Conservation (phyloP, 2,113 vertebrate genomes). For the Campylomormyrus tamandua region DNA sequence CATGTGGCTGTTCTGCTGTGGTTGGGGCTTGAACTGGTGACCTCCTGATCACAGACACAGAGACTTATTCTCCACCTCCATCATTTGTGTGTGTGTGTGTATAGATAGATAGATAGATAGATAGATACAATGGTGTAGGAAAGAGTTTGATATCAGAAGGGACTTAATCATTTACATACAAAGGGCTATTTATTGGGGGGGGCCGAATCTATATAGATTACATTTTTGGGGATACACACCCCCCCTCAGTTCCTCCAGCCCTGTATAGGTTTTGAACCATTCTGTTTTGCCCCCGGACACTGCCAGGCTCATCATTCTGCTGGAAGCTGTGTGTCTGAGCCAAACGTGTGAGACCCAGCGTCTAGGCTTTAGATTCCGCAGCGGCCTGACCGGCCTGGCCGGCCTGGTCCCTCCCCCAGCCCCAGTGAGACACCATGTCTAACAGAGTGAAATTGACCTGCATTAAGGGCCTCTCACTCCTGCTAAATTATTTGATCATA, state of each 20-base stretch:
- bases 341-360: constrained; percentile 19
- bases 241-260: neutral
- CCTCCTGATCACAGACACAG: neutral
- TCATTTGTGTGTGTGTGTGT: no score
- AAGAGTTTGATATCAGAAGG: neutral
- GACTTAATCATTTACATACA: neutral
- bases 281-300: neutral
- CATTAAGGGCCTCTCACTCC: constrained; percentile 68
- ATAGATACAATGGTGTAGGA: neutral
- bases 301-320: neutral
- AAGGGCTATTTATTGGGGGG: neutral
- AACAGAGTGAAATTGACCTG: constrained; percentile 79
- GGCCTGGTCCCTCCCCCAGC: constrained; percentile 46
- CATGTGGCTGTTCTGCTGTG: neutral
- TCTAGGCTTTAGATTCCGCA: constrained; percentile 41
- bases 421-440: constrained; percentile 67
- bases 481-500: constrained; percentile 78
- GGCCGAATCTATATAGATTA: no score
- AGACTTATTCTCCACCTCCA: neutral
- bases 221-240: neutral
- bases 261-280: neutral
- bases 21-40: neutral
- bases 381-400: constrained; percentile 35
- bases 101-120: neutral
- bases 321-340: neutral